Base-by-base conservation (phyloP, 2,113 vertebrate species). In the Sceloporus tristichus region DNA sequence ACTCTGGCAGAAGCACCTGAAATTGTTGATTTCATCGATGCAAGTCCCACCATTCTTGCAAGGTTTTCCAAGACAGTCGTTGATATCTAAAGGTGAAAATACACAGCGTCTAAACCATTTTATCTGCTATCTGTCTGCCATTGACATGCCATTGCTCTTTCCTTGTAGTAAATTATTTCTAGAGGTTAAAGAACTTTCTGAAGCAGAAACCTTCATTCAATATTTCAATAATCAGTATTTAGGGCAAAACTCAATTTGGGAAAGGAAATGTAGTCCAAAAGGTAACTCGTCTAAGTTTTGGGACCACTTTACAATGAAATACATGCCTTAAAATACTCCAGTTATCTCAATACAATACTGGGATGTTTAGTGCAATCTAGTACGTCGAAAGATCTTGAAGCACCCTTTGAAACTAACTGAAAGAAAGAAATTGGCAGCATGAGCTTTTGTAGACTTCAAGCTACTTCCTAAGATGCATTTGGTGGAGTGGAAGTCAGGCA, bases 11-110 rank as follows among this genome's bases (percentile, higher is more conserved):
- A 99, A 97, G 91, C 98, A 99, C 90, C 96, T 96, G 90, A 99
- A 99, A 29, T 98, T 96, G 91, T 97, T 98, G 85, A 99, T 97
- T 71, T 97, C 98, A 27, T 99, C 98, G 0, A 99, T 98, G 95
- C 98, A 99, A 0, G 98, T 99, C 21, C 98, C 98, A 80, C 98
- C 98, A 1, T 98, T 99, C 88, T 95, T 96, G 94, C 98, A 99
- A 1, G 98, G 98, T 40, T 96, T 97, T 6, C 97, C 95, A 7
- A 96, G 96, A 83, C 98, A 99, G 94, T 99, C 98, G 1, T 99
- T 98, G 9, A 99, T 97, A 95, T 99, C 98, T 99, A 94, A 16
- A 53, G 65, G 91, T 9, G 91, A 93, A 87, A 77, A 74, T 59
- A 38, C 73, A 88, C 2, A 89, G 65, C 87, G 83, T 70, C 21